These are phyloP conservation scores for Chelonus insularis DNA, from an alignment of 1,140 invertebrate genomes.

Conservation along the genomic window DNA sequence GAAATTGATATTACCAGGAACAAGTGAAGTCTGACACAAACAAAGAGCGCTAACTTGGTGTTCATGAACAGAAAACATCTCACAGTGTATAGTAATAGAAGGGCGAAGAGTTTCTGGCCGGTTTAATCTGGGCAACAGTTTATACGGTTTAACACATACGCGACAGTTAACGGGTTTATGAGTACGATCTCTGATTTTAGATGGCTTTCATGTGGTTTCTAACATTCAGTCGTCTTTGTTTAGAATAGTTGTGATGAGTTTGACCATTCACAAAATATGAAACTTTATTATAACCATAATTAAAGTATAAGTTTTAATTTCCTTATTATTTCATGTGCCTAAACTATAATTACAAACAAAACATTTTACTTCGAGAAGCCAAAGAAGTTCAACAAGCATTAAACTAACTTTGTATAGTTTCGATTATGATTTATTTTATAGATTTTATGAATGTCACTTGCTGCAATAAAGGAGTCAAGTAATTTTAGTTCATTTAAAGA, in stretches of 20 bases:
- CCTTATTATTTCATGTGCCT: no score
- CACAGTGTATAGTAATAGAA: conserved; percentile 6
- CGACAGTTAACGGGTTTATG: conserved; percentile 17
- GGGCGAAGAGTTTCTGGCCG: conserved; percentile 32
- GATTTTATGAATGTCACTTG: no score
- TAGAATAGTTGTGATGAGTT: background rate
- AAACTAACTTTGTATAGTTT: no score
- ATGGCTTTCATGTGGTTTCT: conserved; percentile 13
- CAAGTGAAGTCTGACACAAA: background rate
- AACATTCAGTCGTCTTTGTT: background rate
- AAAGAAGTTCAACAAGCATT: no score
- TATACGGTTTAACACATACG: conserved; percentile 35
- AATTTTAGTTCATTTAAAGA: no score
- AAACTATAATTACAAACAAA: no score
- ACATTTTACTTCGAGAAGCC: no score
- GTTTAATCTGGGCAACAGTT: conserved; percentile 36
- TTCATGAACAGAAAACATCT: background rate
- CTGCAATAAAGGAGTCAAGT: no score
- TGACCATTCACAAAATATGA: no score
- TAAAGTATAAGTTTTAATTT: conserved; percentile 19
- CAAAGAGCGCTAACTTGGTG: background rate
- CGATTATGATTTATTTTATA: no score
- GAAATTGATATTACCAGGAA: background rate
- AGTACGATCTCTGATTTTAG: conserved; percentile 17
- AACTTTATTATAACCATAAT: background rate